Evolutionary conservation across 2,113 vertebrate species (phyloP).

Genomic region (Lepidothrix coronata): DNA sequence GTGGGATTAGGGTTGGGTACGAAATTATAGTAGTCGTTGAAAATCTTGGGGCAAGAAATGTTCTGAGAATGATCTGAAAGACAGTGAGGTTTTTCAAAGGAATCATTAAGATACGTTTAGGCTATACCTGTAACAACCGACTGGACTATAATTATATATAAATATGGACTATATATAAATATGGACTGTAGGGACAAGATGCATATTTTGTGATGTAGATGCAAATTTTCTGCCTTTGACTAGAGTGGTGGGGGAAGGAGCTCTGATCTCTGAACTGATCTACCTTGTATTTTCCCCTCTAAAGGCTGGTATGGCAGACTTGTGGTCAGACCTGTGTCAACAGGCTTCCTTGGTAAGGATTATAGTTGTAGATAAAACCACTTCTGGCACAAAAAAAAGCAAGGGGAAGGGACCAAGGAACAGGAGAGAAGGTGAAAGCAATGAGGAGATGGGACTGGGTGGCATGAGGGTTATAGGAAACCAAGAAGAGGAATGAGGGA

Average conservation of each 20-base stretch:
- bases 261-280: not conserved
- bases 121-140: not conserved
- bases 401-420: not conserved
- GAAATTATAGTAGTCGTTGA: not conserved
- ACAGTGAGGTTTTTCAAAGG: not conserved
- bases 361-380: not conserved
- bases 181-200: not conserved
- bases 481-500: not conserved
- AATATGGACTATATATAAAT: not conserved
- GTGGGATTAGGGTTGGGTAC: not conserved
- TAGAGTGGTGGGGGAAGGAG: not conserved
- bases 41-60: not conserved
- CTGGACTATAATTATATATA: not conserved
- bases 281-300: not conserved
- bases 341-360: not conserved
- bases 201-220: not conserved
- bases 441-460: not conserved
- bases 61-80: not conserved
- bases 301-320: not conserved
- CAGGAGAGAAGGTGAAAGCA: not conserved
- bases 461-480: not conserved
- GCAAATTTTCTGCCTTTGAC: not conserved
- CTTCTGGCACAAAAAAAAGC: not conserved
- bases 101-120: not conserved
- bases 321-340: not conserved